Evolutionary conservation across 2,113 vertebrate genomes (phyloP), one percentile per base, ranked within the genome.

Genomic region (Lota lota): DNA sequence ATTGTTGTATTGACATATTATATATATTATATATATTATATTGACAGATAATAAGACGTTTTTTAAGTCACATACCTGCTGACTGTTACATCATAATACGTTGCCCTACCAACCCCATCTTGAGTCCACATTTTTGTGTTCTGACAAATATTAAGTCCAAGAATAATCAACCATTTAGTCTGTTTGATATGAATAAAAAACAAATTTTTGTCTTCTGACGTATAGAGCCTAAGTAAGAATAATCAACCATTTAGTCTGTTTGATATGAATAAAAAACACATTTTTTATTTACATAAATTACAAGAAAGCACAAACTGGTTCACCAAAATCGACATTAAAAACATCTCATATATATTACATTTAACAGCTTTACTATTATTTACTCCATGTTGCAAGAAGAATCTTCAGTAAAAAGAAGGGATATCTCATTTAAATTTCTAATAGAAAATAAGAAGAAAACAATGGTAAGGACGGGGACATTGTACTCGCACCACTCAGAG

Each of bases 241-340:
- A 73, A 54, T 28, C 21, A 75, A 73, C 64, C 47, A 14, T 61
- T 22, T 7, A 63, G 16, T 63, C 16, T 62, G 79, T 67, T 79
- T 75, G 59, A 69, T 86, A 87, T 92, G 88, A 79, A 93, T 92
- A 91, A 86, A 94, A 93, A 89, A 91, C 80, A 91, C 93, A 81
- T 92, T 94, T 85, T 47, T 94, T 94, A 94, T 95, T 94, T 95
- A 93, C 93, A 94, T 91, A 93, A 95, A 91, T 93, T 93, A 92
- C 92, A 93, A 88, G 85, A 92, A 90, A 90, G 79, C 91, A 94
- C 93, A 88, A 91, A 93, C 79, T 83, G 81, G 87, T 87, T 93
- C 93, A 95, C 94, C 90, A 90, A 89, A 91, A 85, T 91, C 89
- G 91, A 92, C 90, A 88, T 85, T 88, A 93, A 90, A 93, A 93